Conservation (phyloP, 2,888 invertebrate genomes). For the Agonopterix arenella region DNA sequence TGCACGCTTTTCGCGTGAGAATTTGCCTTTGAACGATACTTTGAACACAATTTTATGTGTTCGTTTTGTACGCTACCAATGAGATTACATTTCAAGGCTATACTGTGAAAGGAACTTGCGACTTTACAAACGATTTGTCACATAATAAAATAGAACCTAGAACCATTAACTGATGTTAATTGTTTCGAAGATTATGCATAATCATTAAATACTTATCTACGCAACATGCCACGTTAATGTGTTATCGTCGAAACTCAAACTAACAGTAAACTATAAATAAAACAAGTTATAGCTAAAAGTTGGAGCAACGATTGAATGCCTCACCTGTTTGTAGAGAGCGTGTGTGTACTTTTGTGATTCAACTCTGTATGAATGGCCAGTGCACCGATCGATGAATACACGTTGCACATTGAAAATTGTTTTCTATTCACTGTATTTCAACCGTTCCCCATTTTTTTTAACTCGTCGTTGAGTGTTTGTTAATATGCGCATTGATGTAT, state of each 20-base stretch:
- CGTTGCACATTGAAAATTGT: constrained; percentile 15
- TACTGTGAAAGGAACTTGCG: constrained; percentile 48
- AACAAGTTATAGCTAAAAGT: not conserved
- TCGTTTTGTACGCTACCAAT: constrained; percentile 36
- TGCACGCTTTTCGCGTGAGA: constrained; percentile 53
- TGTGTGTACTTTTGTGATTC: constrained; percentile 48
- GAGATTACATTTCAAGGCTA: constrained; percentile 54
- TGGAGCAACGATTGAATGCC: constrained; percentile 29
- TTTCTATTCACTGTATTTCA: constrained; percentile 1
- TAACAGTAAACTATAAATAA: too few species aligned
- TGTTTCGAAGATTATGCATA: not conserved
- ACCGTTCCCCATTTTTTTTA: too few species aligned
- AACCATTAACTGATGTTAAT: not conserved
- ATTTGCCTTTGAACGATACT: constrained; percentile 38
- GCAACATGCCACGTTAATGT: too few species aligned
- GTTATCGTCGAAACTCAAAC: too few species aligned
- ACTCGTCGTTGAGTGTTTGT: too few species aligned
- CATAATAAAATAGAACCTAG: too few species aligned
- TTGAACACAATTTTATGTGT: constrained; percentile 28
- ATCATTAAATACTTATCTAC: too few species aligned
- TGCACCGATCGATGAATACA: constrained; percentile 16
- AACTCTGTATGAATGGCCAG: constrained; percentile 35
- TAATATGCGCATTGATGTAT: too few species aligned
- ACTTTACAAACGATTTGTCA: too few species aligned
- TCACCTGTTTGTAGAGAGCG: constrained; percentile 46